These are phyloP conservation scores for Tolypeutes matacus DNA, from an alignment of 2,797 vertebrate species.

Conservation along the genomic window DNA sequence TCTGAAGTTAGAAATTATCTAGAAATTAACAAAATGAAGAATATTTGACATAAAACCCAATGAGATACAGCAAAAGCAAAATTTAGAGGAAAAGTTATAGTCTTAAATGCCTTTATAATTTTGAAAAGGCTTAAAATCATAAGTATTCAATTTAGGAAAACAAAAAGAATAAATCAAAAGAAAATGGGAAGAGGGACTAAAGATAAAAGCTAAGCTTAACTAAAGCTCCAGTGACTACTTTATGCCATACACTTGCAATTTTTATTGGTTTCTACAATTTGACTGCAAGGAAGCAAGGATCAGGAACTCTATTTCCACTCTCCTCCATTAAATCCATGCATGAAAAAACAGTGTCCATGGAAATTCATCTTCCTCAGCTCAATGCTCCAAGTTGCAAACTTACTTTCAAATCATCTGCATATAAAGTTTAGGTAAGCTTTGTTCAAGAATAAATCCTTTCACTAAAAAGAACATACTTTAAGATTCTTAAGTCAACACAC, in stretches of 20 bases:
- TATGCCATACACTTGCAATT: background rate
- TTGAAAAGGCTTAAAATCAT: background rate
- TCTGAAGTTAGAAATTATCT: background rate
- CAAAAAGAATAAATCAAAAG: slow-evolving; percentile 12
- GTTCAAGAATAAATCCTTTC: background rate
- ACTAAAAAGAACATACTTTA: background rate
- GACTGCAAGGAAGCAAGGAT: background rate
- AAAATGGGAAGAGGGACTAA: slow-evolving; percentile 2
- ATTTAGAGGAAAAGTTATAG: slow-evolving; percentile 1
- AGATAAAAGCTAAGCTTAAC: background rate
- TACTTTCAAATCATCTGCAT: background rate
- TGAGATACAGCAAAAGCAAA: slow-evolving; percentile 15
- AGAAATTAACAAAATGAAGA: slow-evolving; percentile 23
- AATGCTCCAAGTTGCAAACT: background rate
- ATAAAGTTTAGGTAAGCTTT: slow-evolving; percentile 14
- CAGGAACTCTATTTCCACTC: background rate
- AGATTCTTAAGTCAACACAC: background rate
- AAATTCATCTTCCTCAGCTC: slow-evolving; percentile 18
- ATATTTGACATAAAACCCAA: background rate
- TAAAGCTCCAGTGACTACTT: background rate
- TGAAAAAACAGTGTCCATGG: background rate
- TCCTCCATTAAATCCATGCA: background rate
- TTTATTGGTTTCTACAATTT: background rate
- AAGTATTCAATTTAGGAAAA: slow-evolving; percentile 3
- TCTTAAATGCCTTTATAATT: background rate